These are phyloP conservation scores for Artemisiospiza belli DNA, from an alignment of 2,113 vertebrate genomes.

Conservation along the genomic window DNA sequence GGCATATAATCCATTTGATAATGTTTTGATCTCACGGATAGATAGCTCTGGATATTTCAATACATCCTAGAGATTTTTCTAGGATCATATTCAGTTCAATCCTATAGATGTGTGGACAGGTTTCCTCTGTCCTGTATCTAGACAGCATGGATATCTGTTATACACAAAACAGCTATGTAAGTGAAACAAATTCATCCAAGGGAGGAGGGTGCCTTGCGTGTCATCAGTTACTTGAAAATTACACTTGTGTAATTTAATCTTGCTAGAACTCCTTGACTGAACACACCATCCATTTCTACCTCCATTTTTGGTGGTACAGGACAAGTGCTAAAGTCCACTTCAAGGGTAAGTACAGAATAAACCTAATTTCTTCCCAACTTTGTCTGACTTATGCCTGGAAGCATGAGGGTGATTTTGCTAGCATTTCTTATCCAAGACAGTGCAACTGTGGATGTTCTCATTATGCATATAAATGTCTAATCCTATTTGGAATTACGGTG, in stretches of 20 bases:
- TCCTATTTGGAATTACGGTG: constrained; percentile 19
- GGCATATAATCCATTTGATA: background rate
- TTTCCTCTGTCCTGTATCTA: background rate
- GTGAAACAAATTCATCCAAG: background rate
- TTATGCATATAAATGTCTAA: constrained; percentile 43
- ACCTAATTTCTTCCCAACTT: background rate
- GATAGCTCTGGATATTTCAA: background rate
- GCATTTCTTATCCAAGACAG: background rate
- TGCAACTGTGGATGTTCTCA: constrained; percentile 17
- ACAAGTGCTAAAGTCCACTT: background rate
- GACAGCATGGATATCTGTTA: background rate
- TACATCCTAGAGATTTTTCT: background rate
- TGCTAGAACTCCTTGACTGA: background rate
- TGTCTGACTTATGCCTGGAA: background rate
- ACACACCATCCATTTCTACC: background rate
- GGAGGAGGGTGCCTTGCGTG: background rate
- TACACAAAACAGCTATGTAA: background rate
- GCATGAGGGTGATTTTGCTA: background rate
- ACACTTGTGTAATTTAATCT: background rate
- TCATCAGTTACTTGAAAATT: background rate
- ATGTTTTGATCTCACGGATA: background rate
- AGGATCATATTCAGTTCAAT: background rate
- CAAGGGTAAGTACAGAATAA: background rate
- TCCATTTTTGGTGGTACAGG: background rate
- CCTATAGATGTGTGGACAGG: background rate